Conservation (phyloP, 1,140 invertebrate species). For the Bombus terrestris region DNA sequence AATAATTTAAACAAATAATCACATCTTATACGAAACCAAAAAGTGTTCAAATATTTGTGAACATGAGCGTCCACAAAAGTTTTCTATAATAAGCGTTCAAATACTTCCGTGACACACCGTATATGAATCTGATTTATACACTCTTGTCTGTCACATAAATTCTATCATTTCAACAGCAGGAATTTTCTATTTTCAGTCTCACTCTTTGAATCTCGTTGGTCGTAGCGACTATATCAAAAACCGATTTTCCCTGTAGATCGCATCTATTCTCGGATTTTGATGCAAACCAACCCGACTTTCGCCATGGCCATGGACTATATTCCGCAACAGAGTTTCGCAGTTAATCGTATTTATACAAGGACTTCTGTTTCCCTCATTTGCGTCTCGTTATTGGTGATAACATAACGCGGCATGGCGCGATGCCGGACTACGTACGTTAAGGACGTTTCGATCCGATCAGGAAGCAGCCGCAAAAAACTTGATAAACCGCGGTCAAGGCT, state of each 20-base stretch:
- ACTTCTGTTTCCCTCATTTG: constrained; percentile 41
- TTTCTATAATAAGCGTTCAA: too few species aligned
- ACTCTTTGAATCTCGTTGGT: not conserved
- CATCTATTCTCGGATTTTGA: not conserved
- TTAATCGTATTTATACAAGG: constrained; percentile 36
- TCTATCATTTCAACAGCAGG: not conserved
- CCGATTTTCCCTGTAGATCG: not conserved
- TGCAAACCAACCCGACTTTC: not conserved
- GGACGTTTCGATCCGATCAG: constrained; percentile 33
- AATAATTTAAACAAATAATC: too few species aligned
- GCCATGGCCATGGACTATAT: constrained; percentile 47
- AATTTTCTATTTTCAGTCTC: not conserved
- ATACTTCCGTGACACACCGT: too few species aligned
- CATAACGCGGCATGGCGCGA: not conserved
- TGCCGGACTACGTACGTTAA: not conserved
- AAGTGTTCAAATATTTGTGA: too few species aligned
- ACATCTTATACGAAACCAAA: too few species aligned
- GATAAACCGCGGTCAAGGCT: constrained; percentile 41
- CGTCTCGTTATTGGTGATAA: constrained; percentile 34
- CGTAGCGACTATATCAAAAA: not conserved
- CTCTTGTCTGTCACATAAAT: not conserved
- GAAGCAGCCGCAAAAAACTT: constrained; percentile 9
- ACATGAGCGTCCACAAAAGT: too few species aligned
- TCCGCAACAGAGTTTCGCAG: not conserved
- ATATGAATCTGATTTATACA: too few species aligned